phyloP scores from a whole-genome alignment of 2,888 invertebrate species.

The Apamea anceps region DNA sequence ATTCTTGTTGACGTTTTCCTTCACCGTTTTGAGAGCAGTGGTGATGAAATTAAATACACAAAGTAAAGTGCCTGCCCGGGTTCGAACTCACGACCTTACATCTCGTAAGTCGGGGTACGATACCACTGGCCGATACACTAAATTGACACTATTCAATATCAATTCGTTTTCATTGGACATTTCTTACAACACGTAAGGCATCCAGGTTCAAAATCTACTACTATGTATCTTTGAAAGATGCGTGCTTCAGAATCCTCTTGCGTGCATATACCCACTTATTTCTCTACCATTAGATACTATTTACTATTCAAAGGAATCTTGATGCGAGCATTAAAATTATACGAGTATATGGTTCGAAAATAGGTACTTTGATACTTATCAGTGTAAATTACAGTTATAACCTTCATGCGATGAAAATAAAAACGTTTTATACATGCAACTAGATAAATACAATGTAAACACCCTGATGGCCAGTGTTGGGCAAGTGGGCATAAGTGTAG shows the following conservation, averaged over 20 bases:
- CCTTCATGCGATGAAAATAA: constrained; percentile 28
- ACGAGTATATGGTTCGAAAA: constrained; percentile 25
- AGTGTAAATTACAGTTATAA: constrained; percentile 29
- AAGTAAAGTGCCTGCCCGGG: no score
- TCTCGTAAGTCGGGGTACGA: no score
- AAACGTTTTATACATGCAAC: constrained; percentile 29
- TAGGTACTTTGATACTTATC: constrained; percentile 42
- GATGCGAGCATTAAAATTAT: constrained; percentile 17
- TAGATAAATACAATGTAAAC: background rate
- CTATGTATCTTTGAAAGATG: background rate
- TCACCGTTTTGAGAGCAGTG: background rate
- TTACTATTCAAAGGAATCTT: constrained; percentile 29
- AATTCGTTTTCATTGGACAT: background rate
- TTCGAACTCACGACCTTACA: no score
- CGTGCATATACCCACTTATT: constrained; percentile 47
- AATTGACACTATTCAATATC: background rate
- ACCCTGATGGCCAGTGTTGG: background rate
- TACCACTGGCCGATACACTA: background rate
- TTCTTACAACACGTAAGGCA: background rate
- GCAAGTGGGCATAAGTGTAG: background rate
- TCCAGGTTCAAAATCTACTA: background rate
- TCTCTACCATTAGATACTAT: constrained; percentile 17
- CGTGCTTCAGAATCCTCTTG: constrained; percentile 13
- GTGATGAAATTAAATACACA: background rate
- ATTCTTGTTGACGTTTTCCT: background rate